phyloP scores from a whole-genome alignment of 2,888 invertebrate genomes.

The Conistra vaccinii region DNA sequence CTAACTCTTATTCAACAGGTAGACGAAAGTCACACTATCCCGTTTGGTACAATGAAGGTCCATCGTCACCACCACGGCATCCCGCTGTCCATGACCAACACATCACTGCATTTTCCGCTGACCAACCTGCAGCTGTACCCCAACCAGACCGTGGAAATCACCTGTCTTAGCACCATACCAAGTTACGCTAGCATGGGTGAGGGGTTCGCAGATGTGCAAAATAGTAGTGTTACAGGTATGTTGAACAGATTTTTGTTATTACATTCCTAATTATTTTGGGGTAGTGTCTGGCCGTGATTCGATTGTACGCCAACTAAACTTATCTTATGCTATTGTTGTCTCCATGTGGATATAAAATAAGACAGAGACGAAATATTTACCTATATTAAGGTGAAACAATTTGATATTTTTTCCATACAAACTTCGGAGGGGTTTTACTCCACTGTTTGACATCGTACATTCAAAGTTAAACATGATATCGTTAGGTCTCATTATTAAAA shows the following conservation, averaged over 20 bases:
- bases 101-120: slow-evolving; percentile 92
- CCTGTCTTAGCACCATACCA: slow-evolving; percentile 95
- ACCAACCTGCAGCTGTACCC: slow-evolving; percentile 92
- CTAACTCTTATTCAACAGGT: slow-evolving; percentile 74
- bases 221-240: slow-evolving; percentile 93
- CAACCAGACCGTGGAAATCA: slow-evolving; percentile 93
- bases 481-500: no score
- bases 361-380: background rate
- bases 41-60: slow-evolving; percentile 82
- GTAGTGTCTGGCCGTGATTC: background rate
- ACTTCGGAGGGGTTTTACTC: no score
- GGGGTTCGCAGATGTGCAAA: slow-evolving; percentile 94
- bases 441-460: no score
- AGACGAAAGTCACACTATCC: slow-evolving; percentile 84
- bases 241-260: background rate
- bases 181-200: slow-evolving; percentile 92
- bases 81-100: slow-evolving; percentile 82
- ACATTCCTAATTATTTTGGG: background rate
- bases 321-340: background rate
- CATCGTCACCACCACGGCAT: slow-evolving; percentile 86
- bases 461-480: no score
- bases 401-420: no score
- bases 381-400: no score
- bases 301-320: background rate
- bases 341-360: background rate